Evolutionary conservation across 2,888 invertebrate genomes (phyloP).

Genomic region (Deilephila porcellus): DNA sequence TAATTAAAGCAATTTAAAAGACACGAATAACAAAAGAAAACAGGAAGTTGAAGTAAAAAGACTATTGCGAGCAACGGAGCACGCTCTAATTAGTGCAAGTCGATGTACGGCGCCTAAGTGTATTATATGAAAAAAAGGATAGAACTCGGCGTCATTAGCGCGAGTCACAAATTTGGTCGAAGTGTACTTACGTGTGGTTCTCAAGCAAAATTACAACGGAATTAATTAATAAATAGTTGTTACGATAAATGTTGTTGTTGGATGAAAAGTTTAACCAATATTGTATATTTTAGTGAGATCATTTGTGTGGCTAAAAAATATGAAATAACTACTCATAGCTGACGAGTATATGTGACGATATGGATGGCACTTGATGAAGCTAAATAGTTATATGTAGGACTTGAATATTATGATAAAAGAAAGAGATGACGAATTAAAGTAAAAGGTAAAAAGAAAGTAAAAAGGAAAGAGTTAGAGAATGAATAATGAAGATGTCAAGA

Average conservation of each 20-base stretch:
- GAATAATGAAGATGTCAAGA: too few species aligned
- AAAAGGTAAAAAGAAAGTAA: too few species aligned
- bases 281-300: too few species aligned
- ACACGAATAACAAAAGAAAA: conserved; percentile 26
- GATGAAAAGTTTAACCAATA: neutral
- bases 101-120: conserved; percentile 22
- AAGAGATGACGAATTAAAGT: too few species aligned
- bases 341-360: too few species aligned
- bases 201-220: conserved; percentile 74
- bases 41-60: conserved; percentile 26
- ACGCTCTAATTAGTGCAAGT: conserved; percentile 26
- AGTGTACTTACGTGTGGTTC: conserved; percentile 66
- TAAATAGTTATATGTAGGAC: too few species aligned
- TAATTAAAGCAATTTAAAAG: conserved; percentile 27
- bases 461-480: too few species aligned
- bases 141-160: conserved; percentile 42
- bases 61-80: conserved; percentile 20
- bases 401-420: too few species aligned
- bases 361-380: too few species aligned
- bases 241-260: too few species aligned
- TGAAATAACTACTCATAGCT: too few species aligned
- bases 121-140: conserved; percentile 25
- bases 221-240: conserved; percentile 70
- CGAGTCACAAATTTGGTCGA: conserved; percentile 43
- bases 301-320: too few species aligned